Percentiles rank a stretch among this genome's conserved stretches.
These are phyloP conservation scores for Lasioglossum vierecki DNA, from an alignment of 2,888 invertebrate species.

Conservation along the genomic window DNA sequence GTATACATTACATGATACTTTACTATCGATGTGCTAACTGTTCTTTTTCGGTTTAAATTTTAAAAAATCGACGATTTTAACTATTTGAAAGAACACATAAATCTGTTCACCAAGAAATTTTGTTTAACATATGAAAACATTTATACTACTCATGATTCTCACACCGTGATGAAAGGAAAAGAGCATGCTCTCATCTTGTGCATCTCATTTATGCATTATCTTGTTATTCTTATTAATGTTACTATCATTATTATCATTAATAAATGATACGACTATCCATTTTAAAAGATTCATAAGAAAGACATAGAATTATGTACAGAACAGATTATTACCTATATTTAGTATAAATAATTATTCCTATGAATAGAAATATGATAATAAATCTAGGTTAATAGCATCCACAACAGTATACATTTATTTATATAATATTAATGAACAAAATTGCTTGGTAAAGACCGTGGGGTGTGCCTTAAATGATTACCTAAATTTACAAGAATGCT, in stretches of 20 bases:
- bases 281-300: slow-evolving; percentile 79
- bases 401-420: slow-evolving; percentile 79
- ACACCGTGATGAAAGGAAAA: slow-evolving; percentile 58
- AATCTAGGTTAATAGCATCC: slow-evolving; percentile 76
- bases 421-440: slow-evolving; percentile 76
- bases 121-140: slow-evolving; percentile 8
- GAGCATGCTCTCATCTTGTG: slow-evolving; percentile 67
- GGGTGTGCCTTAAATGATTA: slow-evolving; percentile 82
- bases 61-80: neutral
- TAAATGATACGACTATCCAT: slow-evolving; percentile 78
- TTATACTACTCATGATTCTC: slow-evolving; percentile 65
- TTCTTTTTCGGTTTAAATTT: slow-evolving; percentile 1
- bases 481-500: slow-evolving; percentile 70
- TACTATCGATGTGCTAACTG: neutral
- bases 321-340: slow-evolving; percentile 80
- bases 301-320: slow-evolving; percentile 84
- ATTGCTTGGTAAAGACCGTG: slow-evolving; percentile 77
- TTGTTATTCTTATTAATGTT: slow-evolving; percentile 82
- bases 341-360: slow-evolving; percentile 71
- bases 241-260: slow-evolving; percentile 81
- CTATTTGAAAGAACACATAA: slow-evolving; percentile 9
- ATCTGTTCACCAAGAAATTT: slow-evolving; percentile 32
- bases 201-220: slow-evolving; percentile 78
- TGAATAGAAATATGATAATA: slow-evolving; percentile 76
- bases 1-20: neutral